Conservation (phyloP, 1,140 invertebrate species). For the Listronotus bonariensis region DNA sequence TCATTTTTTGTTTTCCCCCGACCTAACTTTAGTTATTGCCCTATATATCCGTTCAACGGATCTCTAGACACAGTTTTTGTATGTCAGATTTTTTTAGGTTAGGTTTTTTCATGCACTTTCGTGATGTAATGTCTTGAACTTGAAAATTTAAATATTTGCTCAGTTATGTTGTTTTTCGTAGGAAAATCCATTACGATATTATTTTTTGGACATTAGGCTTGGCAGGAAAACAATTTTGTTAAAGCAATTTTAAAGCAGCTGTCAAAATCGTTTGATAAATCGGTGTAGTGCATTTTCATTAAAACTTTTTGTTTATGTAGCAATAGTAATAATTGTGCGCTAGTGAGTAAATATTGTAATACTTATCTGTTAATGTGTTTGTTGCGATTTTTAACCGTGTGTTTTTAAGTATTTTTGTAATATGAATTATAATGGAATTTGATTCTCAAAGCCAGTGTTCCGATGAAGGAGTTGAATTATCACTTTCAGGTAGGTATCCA, state of each 20-base stretch:
- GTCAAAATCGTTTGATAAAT: too few relatives aligned
- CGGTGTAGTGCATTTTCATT: too few relatives aligned
- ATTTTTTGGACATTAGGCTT: background rate
- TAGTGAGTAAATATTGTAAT: background rate
- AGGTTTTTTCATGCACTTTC: too few relatives aligned
- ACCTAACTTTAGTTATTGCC: background rate
- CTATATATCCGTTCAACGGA: too few relatives aligned
- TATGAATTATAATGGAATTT: constrained; percentile 46
- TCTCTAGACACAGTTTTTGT: too few relatives aligned
- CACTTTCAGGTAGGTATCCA: constrained; percentile 42
- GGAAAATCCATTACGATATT: background rate
- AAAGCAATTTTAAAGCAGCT: background rate
- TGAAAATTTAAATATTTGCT: constrained; percentile 5
- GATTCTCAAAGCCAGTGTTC: constrained; percentile 48
- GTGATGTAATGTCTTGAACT: constrained; percentile 17
- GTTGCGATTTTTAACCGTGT: background rate
- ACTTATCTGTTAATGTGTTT: background rate
- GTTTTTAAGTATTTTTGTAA: constrained; percentile 11
- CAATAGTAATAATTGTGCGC: too few relatives aligned
- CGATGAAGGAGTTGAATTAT: constrained; percentile 50
- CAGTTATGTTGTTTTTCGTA: constrained; percentile 10
- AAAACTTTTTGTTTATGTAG: too few relatives aligned
- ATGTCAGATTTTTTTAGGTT: too few relatives aligned
- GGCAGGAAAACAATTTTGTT: background rate
- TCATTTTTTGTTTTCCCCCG: too few relatives aligned